These are phyloP conservation scores for Dioctria linearis DNA, from an alignment of 2,888 invertebrate species.

Conservation along the genomic window DNA sequence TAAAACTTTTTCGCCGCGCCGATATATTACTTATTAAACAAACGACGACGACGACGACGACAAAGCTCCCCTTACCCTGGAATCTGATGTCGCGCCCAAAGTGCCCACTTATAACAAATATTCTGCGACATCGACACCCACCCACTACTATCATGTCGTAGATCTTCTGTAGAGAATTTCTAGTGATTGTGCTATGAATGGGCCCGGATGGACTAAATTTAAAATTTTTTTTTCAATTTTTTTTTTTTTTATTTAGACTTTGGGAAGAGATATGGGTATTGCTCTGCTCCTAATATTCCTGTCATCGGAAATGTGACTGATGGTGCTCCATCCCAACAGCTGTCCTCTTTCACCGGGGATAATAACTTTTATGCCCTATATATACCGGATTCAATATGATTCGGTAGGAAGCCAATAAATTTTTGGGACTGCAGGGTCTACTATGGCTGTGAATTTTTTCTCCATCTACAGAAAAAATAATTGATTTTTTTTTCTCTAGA, in stretches of 20 bases:
- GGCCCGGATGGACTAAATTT: background rate
- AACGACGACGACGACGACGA: background rate
- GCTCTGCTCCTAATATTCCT: background rate
- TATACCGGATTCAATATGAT: background rate
- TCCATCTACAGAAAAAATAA: background rate
- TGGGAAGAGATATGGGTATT: background rate
- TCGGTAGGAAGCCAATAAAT: background rate
- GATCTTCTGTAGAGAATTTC: background rate
- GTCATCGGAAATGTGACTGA: constrained; percentile 10
- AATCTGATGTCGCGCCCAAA: background rate
- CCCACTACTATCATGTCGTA: background rate
- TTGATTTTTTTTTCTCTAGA: background rate
- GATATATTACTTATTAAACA: background rate
- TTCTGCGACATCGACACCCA: background rate
- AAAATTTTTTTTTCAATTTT: background rate
- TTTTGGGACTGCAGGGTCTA: background rate
- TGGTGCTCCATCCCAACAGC: background rate
- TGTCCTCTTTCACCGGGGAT: background rate
- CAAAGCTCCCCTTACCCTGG: background rate
- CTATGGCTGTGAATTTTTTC: background rate
- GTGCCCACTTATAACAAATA: background rate
- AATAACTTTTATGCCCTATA: background rate
- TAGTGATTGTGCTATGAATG: background rate
- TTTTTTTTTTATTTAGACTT: background rate
- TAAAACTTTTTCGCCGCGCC: background rate